Percentiles rank a stretch among this genome's conserved stretches.
These are phyloP conservation scores for Drosophila willistoni DNA, from an alignment of 1,140 invertebrate species.

Conservation along the genomic window DNA sequence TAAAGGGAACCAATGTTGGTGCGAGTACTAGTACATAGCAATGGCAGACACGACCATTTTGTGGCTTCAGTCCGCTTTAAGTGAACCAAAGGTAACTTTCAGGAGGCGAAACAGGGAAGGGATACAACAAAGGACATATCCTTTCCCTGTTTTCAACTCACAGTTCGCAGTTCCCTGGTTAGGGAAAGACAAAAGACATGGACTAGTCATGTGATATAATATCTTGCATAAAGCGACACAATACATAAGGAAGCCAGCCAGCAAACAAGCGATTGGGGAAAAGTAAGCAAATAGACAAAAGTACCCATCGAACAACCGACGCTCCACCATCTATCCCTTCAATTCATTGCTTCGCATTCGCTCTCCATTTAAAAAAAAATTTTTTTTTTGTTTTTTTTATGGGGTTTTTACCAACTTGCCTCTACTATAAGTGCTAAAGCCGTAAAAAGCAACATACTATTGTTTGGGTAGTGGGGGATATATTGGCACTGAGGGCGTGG, in stretches of 20 bases:
- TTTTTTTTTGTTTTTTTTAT: conserved; percentile 11
- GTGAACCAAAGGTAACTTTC: conserved; percentile 56
- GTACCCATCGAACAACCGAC: conserved; percentile 26
- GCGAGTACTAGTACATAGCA: conserved; percentile 28
- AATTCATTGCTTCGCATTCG: background rate
- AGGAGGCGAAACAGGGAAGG: conserved; percentile 61
- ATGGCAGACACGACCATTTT: conserved; percentile 77
- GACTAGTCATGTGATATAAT: conserved; percentile 75
- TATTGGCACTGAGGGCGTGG: no score
- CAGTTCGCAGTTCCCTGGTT: conserved; percentile 6
- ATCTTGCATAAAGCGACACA: conserved; percentile 77
- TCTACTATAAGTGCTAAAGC: conserved; percentile 33
- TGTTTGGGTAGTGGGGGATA: conserved; percentile 25
- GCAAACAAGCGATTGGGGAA: conserved; percentile 77
- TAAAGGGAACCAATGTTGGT: background rate
- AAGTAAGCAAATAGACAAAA: conserved; percentile 53
- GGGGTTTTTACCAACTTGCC: conserved; percentile 9
- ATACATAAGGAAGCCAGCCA: conserved; percentile 77
- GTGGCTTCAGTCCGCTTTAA: conserved; percentile 56
- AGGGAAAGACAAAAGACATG: conserved; percentile 53
- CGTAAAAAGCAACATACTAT: conserved; percentile 66
- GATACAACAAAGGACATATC: conserved; percentile 53
- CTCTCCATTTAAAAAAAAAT: background rate
- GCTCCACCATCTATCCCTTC: background rate
- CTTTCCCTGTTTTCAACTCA: background rate